phyloP scores from a whole-genome alignment of 92 coral and sea anemone genomes.

The Anthopleura xanthogrammica region DNA sequence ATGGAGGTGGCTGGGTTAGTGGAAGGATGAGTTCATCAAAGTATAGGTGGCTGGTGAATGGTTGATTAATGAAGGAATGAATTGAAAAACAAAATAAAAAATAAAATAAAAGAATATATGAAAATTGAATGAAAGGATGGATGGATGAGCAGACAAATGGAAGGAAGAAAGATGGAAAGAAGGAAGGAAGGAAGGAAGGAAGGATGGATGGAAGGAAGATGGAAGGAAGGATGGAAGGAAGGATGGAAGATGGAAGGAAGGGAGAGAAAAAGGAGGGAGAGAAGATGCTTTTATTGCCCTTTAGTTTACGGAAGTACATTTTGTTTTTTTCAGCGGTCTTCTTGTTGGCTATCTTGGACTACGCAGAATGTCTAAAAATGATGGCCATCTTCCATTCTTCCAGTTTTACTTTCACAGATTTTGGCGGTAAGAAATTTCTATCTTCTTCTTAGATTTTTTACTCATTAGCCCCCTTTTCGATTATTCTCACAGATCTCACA shows the following conservation, averaged over 20 bases:
- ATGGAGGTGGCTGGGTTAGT: too few species aligned
- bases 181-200: not conserved
- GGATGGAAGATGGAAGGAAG: not conserved
- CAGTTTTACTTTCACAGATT: slow-evolving; percentile 83
- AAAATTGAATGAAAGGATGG: too few species aligned
- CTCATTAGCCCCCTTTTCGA: not conserved
- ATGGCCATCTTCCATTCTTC: slow-evolving; percentile 69
- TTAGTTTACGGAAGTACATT: not conserved
- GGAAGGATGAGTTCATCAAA: too few species aligned
- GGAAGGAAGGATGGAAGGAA: not conserved
- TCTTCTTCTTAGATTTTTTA: not conserved
- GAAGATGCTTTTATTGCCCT: too few species aligned
- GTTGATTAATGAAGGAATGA: too few species aligned
- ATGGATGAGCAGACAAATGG: too few species aligned
- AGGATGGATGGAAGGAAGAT: too few species aligned
- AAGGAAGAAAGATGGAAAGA: too few species aligned
- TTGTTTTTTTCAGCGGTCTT: slow-evolving; percentile 65
- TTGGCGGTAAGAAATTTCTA: slow-evolving; percentile 58
- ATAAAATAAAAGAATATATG: too few species aligned
- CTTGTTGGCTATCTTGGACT: slow-evolving; percentile 73
- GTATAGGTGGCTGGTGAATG: too few species aligned
- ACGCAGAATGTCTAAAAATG: slow-evolving; percentile 63
- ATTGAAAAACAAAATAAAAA: not conserved
- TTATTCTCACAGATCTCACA: too few species aligned
- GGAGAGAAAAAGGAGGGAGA: not conserved